These are phyloP conservation scores for Chorisops tibialis DNA, from an alignment of 2,888 invertebrate genomes.

Conservation along the genomic window DNA sequence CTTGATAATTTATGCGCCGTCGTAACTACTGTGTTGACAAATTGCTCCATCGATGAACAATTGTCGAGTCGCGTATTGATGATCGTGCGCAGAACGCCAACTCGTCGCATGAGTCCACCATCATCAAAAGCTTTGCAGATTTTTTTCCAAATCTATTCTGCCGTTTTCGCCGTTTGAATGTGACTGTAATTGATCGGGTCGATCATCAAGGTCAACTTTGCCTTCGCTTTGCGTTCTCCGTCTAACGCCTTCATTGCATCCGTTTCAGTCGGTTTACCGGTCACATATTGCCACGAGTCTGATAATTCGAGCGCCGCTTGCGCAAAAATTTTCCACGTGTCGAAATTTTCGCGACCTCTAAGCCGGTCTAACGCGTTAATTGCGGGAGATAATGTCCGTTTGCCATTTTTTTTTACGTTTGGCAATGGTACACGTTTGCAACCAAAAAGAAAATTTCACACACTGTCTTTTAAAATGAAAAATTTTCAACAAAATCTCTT, in stretches of 20 bases:
- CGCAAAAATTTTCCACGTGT: too few species aligned
- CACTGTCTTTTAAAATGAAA: too few species aligned
- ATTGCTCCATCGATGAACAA: background rate
- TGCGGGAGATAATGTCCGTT: too few species aligned
- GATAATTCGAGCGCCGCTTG: too few species aligned
- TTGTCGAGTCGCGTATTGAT: background rate
- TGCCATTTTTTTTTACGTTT: too few species aligned
- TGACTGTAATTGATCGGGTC: background rate
- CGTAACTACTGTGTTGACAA: background rate
- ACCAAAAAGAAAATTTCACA: too few species aligned
- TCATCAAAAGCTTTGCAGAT: slow-evolving; percentile 2
- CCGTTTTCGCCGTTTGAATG: background rate
- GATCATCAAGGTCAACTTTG: background rate
- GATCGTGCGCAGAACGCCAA: slow-evolving; percentile 10
- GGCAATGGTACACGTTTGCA: too few species aligned
- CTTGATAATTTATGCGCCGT: background rate
- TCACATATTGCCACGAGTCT: slow-evolving; percentile 1
- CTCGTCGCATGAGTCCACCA: background rate
- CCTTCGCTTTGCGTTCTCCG: background rate
- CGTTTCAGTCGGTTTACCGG: slow-evolving; percentile 1
- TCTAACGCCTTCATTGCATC: background rate
- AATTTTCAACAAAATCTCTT: too few species aligned
- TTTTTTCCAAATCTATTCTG: slow-evolving; percentile 8
- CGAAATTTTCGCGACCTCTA: too few species aligned
- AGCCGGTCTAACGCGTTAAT: too few species aligned